Conservation (phyloP, 2,888 invertebrate species). For the Aphrophora alni region DNA sequence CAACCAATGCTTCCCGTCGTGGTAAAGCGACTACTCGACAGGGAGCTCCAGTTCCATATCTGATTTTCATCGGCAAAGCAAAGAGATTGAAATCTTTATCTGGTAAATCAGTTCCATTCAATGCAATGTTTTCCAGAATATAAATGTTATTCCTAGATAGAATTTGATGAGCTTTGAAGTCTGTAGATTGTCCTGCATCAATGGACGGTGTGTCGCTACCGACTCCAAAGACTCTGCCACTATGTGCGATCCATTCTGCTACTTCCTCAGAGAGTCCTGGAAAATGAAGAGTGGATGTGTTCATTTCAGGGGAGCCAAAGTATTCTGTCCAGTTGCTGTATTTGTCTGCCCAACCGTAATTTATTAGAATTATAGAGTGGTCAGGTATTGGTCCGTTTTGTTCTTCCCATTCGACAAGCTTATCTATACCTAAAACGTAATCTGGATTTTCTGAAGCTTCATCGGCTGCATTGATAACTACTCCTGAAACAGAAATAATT, state of each 20-base stretch:
- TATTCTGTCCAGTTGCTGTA: slow-evolving; percentile 40
- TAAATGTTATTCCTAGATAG: slow-evolving; percentile 60
- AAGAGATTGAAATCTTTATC: slow-evolving; percentile 60
- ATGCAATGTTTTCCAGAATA: slow-evolving; percentile 65
- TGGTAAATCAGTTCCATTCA: slow-evolving; percentile 53
- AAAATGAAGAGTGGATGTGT: slow-evolving; percentile 26
- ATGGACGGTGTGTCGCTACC: slow-evolving; percentile 69
- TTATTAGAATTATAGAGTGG: slow-evolving; percentile 46
- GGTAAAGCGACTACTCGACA: slow-evolving; percentile 61
- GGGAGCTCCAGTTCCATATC: slow-evolving; percentile 67
- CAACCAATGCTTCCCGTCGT: no score
- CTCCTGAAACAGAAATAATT: slow-evolving; percentile 36
- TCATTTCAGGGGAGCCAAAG: slow-evolving; percentile 31
- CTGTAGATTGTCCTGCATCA: slow-evolving; percentile 60
- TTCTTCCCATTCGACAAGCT: slow-evolving; percentile 48
- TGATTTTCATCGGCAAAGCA: slow-evolving; percentile 68
- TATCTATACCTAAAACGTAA: slow-evolving; percentile 43
- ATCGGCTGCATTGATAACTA: slow-evolving; percentile 42
- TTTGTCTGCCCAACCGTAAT: slow-evolving; percentile 49
- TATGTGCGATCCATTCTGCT: slow-evolving; percentile 65
- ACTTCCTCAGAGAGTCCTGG: slow-evolving; percentile 56
- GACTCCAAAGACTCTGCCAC: slow-evolving; percentile 66
- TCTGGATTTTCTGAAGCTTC: slow-evolving; percentile 42
- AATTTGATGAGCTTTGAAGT: slow-evolving; percentile 58
- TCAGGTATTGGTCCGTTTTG: slow-evolving; percentile 46